Percentiles rank a stretch among this genome's conserved stretches.
These are phyloP conservation scores for Metellina segmentata DNA, from an alignment of 2,888 invertebrate genomes.

Conservation along the genomic window DNA sequence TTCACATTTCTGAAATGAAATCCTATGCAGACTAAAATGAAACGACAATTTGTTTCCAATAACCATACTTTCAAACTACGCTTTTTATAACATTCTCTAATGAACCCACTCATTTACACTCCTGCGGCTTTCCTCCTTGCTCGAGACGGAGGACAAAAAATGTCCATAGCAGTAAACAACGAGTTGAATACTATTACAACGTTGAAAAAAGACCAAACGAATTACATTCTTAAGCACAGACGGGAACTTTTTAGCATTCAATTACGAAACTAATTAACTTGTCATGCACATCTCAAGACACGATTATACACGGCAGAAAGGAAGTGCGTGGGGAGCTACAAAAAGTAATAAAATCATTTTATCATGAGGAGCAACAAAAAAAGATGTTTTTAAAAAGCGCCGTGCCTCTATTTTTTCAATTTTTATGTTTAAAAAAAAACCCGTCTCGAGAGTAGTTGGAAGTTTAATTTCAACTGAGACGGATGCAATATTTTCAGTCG, in stretches of 20 bases:
- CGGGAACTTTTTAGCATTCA: slow-evolving; percentile 22
- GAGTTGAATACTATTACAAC: not conserved
- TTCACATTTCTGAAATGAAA: too few relatives aligned
- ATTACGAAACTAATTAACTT: slow-evolving; percentile 50
- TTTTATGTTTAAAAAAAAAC: not conserved
- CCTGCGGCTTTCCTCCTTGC: not conserved
- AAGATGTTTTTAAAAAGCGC: not conserved
- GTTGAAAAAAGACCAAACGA: not conserved
- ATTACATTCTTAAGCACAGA: not conserved
- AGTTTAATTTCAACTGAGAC: not conserved
- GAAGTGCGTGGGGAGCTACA: not conserved
- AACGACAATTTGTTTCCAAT: too few relatives aligned
- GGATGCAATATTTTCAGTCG: not conserved
- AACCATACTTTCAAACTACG: too few relatives aligned
- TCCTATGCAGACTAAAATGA: too few relatives aligned
- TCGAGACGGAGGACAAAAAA: not conserved
- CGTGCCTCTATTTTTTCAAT: not conserved
- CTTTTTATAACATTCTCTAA: not conserved
- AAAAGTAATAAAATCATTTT: not conserved
- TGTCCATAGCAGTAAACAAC: not conserved
- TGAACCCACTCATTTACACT: not conserved
- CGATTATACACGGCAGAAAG: not conserved
- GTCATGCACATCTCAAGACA: slow-evolving; percentile 37
- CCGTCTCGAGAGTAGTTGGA: not conserved
- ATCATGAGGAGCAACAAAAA: not conserved